Base-by-base conservation (phyloP, 1,140 invertebrate genomes). In the Pollicipes pollicipes region DNA sequence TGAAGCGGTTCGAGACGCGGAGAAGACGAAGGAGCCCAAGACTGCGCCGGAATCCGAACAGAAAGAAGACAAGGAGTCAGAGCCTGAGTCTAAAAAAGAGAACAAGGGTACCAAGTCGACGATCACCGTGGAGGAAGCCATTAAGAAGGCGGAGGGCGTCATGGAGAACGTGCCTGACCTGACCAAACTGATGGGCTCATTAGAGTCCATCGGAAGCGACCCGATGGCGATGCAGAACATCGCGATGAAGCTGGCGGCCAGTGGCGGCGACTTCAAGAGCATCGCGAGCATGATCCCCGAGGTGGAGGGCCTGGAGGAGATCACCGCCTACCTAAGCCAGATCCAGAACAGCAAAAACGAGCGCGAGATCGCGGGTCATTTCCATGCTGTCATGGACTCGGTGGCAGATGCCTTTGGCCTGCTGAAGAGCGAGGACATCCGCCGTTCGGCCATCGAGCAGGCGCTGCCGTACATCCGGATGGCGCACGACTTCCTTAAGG, bases 401-500 rank as follows among this genome's bases (percentile, higher is more conserved):
- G n/a, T 66, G 8, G 64, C 24, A 21, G 64, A 28, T 10, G n/a
- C 64, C 6, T 66, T 66, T n/a, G 26, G 28, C 26, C n/a, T 66
- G n/a, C 64, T 66, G 27, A 29, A 29, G 3, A 29, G 28, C 64
- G 28, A 66, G 28, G 27, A 66, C n/a, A 29, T 66, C 17, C 64
- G 64, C 3, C 28, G n/a, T 3, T 27, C 64, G n/a, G 64, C 64
- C 64, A 28, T 66, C 27, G 27, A 66, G 28, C 64, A 66, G 64
- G 64, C 10, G 1, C 64, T 66, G 16, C 64, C 64, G 10, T 66
- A 66, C 64, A 29, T 66, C 27, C 64, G 64, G 8, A 66, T 29
- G 64, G 64, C 28, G 28, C 64, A 66, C 64, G 64, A 66, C 27
- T 66, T 66, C 28, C 64, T 66, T 3, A 66, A 66, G 28, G 64